Percentiles rank a stretch among this genome's conserved stretches.
phyloP scores from a whole-genome alignment of 2,888 invertebrate genomes.

The Plutella xylostella region DNA sequence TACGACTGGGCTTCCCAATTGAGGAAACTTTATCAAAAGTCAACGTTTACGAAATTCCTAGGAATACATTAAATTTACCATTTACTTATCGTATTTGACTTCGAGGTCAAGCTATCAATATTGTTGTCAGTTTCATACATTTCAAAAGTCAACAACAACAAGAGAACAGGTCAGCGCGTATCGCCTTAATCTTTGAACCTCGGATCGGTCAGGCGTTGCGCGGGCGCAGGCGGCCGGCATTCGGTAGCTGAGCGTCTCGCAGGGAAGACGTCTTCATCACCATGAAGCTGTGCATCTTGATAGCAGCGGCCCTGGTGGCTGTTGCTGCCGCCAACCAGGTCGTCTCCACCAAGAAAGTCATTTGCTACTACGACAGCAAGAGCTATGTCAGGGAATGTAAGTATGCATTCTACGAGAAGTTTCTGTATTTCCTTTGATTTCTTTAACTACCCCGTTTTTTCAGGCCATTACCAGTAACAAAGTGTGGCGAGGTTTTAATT shows the following conservation, averaged over 20 bases:
- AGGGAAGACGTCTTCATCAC: constrained; percentile 24
- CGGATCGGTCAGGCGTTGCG: not conserved
- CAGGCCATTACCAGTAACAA: too few species aligned
- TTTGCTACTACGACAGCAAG: constrained; percentile 80
- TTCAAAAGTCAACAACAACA: constrained; percentile 5
- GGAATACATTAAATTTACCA: too few species aligned
- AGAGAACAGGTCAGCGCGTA: constrained; percentile 21
- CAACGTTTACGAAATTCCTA: too few species aligned
- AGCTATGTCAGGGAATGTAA: constrained; percentile 77
- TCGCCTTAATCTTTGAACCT: constrained; percentile 43
- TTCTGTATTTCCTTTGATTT: constrained; percentile 12
- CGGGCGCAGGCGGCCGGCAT: constrained; percentile 19
- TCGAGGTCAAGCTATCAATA: constrained; percentile 11
- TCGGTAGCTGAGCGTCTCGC: too few species aligned
- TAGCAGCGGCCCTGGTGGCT: constrained; percentile 29
- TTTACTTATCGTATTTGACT: too few species aligned
- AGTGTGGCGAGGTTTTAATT: too few species aligned
- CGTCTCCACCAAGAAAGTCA: constrained; percentile 67
- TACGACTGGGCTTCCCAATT: too few species aligned
- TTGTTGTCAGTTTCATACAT: not conserved
- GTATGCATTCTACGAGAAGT: constrained; percentile 23
- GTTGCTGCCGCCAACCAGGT: constrained; percentile 41
- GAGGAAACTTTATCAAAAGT: too few species aligned
- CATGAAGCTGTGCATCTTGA: constrained; percentile 39
- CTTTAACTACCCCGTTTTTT: too few species aligned